Evolutionary conservation across 2,797 vertebrate genomes (phyloP).

Genomic region (Erpetoichthys calabaricus): DNA sequence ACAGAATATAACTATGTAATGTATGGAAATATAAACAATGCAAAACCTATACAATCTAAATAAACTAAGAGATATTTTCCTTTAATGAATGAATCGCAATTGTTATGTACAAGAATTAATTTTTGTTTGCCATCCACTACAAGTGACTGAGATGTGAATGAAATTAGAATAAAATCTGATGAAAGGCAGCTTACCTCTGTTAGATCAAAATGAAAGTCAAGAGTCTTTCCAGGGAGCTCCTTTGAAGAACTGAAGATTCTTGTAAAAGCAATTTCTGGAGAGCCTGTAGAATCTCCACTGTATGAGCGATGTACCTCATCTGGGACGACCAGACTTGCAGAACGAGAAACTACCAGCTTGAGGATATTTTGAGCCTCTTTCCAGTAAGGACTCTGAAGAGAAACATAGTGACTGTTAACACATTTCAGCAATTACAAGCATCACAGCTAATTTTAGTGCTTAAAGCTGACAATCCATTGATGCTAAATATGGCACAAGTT

Average conservation of each 20-base stretch:
- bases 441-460: no score
- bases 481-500: no score
- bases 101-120: no score
- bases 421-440: no score
- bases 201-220: conserved; percentile 98
- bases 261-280: conserved; percentile 88
- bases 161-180: background rate
- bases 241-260: conserved; percentile 95
- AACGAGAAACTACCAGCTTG: conserved; percentile 92
- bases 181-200: conserved; percentile 66
- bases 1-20: no score
- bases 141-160: background rate
- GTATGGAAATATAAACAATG: no score
- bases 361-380: conserved; percentile 96
- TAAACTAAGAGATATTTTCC: no score
- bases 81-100: no score
- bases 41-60: no score
- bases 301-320: conserved; percentile 85
- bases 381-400: conserved; percentile 82
- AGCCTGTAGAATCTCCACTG: conserved; percentile 65
- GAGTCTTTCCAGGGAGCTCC: conserved; percentile 90
- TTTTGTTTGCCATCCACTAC: no score
- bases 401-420: conserved; percentile 1
- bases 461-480: no score
- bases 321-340: conserved; percentile 90